Conservation (phyloP, 2,888 invertebrate species). For the Anorthoa munda region DNA sequence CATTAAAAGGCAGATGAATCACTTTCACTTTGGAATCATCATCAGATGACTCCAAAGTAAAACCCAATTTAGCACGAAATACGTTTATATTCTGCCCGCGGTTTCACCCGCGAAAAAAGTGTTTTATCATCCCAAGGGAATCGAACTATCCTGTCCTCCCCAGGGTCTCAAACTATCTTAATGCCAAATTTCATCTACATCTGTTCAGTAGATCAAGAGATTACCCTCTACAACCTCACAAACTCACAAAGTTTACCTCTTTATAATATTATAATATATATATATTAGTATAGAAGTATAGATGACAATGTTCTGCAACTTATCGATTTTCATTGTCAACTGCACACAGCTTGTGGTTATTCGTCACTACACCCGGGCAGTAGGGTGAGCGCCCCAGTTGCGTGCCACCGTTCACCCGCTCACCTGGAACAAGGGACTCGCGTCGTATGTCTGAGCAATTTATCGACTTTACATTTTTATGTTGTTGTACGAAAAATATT, state of each 20-base stretch:
- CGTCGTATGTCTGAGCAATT: slow-evolving; percentile 72
- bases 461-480: slow-evolving; percentile 73
- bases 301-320: slow-evolving; percentile 8
- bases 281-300: too few relatives aligned
- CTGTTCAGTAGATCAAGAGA: too few relatives aligned
- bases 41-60: background rate
- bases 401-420: slow-evolving; percentile 78
- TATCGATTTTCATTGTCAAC: slow-evolving; percentile 65
- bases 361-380: slow-evolving; percentile 58
- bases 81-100: slow-evolving; percentile 1
- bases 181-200: too few relatives aligned
- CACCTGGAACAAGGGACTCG: slow-evolving; percentile 83
- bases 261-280: too few relatives aligned
- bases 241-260: too few relatives aligned
- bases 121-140: too few relatives aligned
- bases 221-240: too few relatives aligned
- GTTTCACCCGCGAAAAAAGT: too few relatives aligned
- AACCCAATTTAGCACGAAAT: slow-evolving; percentile 25
- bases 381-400: slow-evolving; percentile 75
- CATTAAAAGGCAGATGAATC: too few relatives aligned
- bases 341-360: slow-evolving; percentile 44
- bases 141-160: too few relatives aligned
- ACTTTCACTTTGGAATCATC: too few relatives aligned
- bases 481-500: slow-evolving; percentile 59
- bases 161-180: too few relatives aligned